phyloP scores from a whole-genome alignment of 2,888 invertebrate species.

The Agonopterix alstromeriana region DNA sequence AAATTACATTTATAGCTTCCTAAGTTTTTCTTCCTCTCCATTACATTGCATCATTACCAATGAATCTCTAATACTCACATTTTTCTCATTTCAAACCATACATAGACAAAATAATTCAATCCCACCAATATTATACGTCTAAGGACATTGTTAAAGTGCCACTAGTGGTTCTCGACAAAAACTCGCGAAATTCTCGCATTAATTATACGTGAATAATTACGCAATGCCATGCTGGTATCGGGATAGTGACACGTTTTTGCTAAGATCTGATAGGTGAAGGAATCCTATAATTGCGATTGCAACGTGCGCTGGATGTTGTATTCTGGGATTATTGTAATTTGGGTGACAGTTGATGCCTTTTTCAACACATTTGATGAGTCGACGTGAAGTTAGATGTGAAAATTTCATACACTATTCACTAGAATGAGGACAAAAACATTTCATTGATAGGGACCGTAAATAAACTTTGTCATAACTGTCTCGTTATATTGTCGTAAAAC shows the following conservation, averaged over 20 bases:
- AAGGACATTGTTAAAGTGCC: constrained; percentile 55
- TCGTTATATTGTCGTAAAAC: too few species aligned
- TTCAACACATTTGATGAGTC: neutral
- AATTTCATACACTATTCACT: too few species aligned
- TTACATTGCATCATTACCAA: too few species aligned
- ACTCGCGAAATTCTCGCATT: constrained; percentile 29
- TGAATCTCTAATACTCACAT: too few species aligned
- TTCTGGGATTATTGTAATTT: constrained; percentile 16
- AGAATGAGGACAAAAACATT: too few species aligned
- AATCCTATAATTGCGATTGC: constrained; percentile 21
- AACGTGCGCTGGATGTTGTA: constrained; percentile 9
- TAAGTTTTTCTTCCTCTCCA: too few species aligned
- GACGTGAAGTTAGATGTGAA: neutral
- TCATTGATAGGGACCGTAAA: too few species aligned
- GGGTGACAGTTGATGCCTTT: neutral
- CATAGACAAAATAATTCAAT: constrained; percentile 32
- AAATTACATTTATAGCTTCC: too few species aligned
- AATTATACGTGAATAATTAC: constrained; percentile 47
- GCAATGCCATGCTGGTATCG: constrained; percentile 26
- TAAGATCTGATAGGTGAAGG: constrained; percentile 9
- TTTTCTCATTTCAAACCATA: constrained; percentile 9
- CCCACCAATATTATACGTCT: constrained; percentile 29
- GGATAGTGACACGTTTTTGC: constrained; percentile 36
- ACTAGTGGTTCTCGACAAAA: constrained; percentile 26
- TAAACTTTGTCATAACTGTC: too few species aligned